These are phyloP conservation scores for Charadrius vociferus DNA, from an alignment of 2,113 vertebrate genomes.

Conservation along the genomic window DNA sequence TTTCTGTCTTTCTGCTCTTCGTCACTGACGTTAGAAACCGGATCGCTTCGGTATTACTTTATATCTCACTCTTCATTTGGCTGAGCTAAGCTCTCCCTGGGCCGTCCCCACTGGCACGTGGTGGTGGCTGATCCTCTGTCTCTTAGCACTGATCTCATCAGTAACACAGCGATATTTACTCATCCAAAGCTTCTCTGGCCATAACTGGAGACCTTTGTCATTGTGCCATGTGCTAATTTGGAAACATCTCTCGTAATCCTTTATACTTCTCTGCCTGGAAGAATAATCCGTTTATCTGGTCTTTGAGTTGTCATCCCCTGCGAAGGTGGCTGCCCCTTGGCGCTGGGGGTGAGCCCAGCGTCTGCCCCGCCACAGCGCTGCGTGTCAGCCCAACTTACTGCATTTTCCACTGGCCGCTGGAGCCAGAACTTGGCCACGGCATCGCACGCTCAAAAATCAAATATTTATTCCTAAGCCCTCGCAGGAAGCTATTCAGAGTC, in stretches of 20 bases:
- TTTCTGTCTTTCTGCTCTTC: background rate
- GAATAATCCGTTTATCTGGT: background rate
- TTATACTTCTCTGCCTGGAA: no score
- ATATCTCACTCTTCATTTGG: background rate
- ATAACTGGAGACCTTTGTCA: background rate
- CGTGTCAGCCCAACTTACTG: background rate
- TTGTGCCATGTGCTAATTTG: background rate
- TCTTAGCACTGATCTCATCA: background rate
- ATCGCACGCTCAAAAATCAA: background rate
- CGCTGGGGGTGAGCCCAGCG: background rate
- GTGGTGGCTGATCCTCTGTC: no score
- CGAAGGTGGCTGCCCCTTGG: background rate
- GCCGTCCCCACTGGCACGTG: background rate
- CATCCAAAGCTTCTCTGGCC: background rate
- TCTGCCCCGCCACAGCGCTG: no score
- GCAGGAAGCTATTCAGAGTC: background rate
- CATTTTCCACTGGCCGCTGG: fast-evolving
- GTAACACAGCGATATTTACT: background rate
- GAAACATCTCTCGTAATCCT: background rate
- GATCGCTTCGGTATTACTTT: background rate
- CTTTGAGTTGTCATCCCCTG: background rate
- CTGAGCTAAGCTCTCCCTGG: background rate
- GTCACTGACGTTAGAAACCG: background rate
- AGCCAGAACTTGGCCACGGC: background rate
- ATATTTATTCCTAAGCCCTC: background rate